phyloP scores from a whole-genome alignment of 64 coral and sea anemone species.

The Pachyseris speciosa region DNA sequence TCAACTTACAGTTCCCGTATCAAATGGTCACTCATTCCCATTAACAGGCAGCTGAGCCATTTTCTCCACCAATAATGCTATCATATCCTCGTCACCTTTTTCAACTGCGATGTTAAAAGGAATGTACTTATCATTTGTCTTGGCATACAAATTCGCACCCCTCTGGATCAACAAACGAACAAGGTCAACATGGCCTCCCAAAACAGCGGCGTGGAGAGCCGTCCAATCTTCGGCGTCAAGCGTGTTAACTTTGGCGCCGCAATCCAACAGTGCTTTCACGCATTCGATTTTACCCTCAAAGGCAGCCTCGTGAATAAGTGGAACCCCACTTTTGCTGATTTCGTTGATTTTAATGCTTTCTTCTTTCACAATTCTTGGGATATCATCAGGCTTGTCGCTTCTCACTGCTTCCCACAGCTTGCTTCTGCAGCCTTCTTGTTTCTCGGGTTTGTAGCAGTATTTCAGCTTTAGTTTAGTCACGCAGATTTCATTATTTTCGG shows the following conservation, averaged over 20 bases:
- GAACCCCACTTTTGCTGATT: neutral
- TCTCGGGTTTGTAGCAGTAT: conserved; percentile 2
- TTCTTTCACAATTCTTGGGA: conserved; percentile 13
- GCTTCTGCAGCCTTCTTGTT: neutral
- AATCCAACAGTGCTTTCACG: conserved; percentile 23
- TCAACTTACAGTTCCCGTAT: neutral
- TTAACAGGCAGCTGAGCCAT: neutral
- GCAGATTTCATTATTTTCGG: neutral
- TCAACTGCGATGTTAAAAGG: conserved; percentile 33
- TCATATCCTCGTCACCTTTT: conserved; percentile 24
- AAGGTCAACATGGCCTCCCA: conserved; percentile 38
- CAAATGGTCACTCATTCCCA: neutral
- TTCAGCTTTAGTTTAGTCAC: conserved; percentile 7
- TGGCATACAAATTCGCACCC: conserved; percentile 17
- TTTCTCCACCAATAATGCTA: conserved; percentile 3
- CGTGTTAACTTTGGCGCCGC: conserved; percentile 18
- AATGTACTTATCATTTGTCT: conserved; percentile 44
- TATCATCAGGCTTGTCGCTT: conserved; percentile 1
- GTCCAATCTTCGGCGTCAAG: conserved; percentile 23
- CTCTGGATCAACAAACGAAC: conserved; percentile 19
- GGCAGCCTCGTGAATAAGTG: conserved; percentile 21
- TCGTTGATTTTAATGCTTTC: conserved; percentile 22
- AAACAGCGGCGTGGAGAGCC: conserved; percentile 18
- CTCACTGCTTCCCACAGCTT: conserved; percentile 7
- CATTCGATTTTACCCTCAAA: conserved; percentile 6